Percentiles rank a stretch among this genome's conserved stretches.
Conservation (phyloP, 2,888 invertebrate genomes). For the Argynnis bischoffii region DNA sequence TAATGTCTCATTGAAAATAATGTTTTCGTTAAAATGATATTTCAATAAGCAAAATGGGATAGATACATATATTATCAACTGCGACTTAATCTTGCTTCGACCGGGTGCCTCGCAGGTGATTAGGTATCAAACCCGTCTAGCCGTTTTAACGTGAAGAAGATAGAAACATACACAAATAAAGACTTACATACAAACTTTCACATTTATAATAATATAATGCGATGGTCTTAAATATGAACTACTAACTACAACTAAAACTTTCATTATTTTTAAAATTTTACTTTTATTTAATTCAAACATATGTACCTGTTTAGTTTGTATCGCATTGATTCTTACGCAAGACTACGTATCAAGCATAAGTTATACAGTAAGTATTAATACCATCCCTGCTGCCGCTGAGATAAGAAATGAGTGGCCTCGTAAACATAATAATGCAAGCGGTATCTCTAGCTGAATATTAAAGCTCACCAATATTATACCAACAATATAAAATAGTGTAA, state of each 20-base stretch:
- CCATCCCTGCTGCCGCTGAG: conserved; percentile 21
- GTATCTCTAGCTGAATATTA: conserved; percentile 19
- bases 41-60: too few relatives aligned
- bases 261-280: not conserved
- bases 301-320: not conserved
- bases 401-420: conserved; percentile 22
- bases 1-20: too few relatives aligned
- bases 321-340: not conserved
- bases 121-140: too few relatives aligned
- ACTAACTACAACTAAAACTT: not conserved
- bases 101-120: too few relatives aligned
- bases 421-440: conserved; percentile 25
- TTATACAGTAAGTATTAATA: conserved; percentile 2
- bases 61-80: too few relatives aligned
- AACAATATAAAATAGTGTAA: not conserved
- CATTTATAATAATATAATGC: too few relatives aligned
- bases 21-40: too few relatives aligned
- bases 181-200: too few relatives aligned
- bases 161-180: too few relatives aligned
- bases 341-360: not conserved
- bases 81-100: too few relatives aligned
- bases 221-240: too few relatives aligned
- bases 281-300: not conserved
- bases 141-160: too few relatives aligned
- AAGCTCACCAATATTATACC: not conserved